Base-by-base conservation (phyloP, 2,888 invertebrate genomes). In the Synanthedon andrenaeformis region DNA sequence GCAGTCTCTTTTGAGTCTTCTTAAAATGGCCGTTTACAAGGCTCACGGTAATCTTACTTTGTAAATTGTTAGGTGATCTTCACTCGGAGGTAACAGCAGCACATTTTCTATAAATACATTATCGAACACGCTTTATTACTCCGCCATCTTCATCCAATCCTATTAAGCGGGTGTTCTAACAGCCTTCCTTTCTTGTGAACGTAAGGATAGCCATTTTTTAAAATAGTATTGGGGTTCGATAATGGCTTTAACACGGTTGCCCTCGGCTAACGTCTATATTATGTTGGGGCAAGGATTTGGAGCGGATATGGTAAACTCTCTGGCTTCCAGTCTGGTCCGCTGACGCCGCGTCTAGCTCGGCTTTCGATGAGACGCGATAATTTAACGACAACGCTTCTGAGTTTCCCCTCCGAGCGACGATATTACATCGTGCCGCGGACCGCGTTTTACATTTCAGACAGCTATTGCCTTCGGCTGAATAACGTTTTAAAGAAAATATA, bases 41-140 rank as follows among this genome's bases (percentile, higher is more conserved):
- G 35, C 35, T 35, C 35, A 35, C 35, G 35, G 35, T 35, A 35
- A 35, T 35, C 35, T 35, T 10, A 35, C 35, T 35, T 35, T 35
- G 35, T 35, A 80, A 79, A 81, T 77, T 74, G 76, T 68, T n/a
- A 80, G 77, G 71, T 74, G 76, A 80, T 75, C 75, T 69, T 70
- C 55, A 51, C 51, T 52, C 66, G 64, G 13, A 45, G 14, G 67
- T 70, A 67, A 66, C 70, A 72, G 67, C 71, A 70, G 74, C 70
- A 75, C 69, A 76, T 78, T 77, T 74, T 72, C 76, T 75, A 80
- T 84, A 86, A 84, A 84, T 81, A 84, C 82, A 83, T 85, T 86
- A 85, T 67, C 62, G 81, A 82, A 86, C 84, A 83, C 82, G 82
- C 77, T 83, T 85, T 85, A 83, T 84, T 83, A 85, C 85, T 85